Evolutionary conservation across 2,113 vertebrate genomes (phyloP).

Genomic region (Saccopteryx leptura): DNA sequence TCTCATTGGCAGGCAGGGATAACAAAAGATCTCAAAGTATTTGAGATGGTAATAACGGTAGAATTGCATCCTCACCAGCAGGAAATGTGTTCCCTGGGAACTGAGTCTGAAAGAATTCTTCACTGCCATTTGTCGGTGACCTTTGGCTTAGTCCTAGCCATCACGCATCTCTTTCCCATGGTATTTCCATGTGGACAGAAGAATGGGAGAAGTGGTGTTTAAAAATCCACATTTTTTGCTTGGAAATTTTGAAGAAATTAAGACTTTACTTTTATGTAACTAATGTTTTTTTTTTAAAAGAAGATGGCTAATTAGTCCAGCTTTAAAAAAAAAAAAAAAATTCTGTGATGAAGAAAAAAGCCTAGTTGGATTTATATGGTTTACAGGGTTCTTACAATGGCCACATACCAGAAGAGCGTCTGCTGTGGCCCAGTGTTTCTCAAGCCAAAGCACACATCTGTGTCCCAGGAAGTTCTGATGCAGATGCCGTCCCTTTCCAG

Average conservation of each 20-base stretch:
- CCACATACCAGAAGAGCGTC: neutral
- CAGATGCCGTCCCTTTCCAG: slow-evolving; percentile 34
- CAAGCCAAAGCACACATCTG: slow-evolving; percentile 5
- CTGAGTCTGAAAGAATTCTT: neutral
- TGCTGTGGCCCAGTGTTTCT: neutral
- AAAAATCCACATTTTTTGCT: neutral
- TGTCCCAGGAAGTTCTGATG: neutral
- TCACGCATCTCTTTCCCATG: neutral
- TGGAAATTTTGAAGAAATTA: neutral
- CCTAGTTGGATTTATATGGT: neutral
- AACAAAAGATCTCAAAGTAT: neutral
- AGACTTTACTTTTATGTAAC: neutral
- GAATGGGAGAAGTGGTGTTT: neutral
- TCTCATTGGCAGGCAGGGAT: neutral
- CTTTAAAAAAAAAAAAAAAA: slow-evolving; percentile 6
- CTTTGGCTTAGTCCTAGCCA: neutral
- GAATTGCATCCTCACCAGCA: neutral
- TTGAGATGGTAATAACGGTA: neutral
- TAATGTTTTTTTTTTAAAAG: neutral
- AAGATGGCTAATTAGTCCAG: neutral
- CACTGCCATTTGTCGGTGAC: neutral
- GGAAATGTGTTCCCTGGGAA: neutral
- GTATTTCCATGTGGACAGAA: neutral
- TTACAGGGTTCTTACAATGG: neutral
- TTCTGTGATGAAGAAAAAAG: neutral